These are phyloP conservation scores for Gasterosteus aculeatus DNA, from an alignment of 2,113 vertebrate species.

Conservation along the genomic window DNA sequence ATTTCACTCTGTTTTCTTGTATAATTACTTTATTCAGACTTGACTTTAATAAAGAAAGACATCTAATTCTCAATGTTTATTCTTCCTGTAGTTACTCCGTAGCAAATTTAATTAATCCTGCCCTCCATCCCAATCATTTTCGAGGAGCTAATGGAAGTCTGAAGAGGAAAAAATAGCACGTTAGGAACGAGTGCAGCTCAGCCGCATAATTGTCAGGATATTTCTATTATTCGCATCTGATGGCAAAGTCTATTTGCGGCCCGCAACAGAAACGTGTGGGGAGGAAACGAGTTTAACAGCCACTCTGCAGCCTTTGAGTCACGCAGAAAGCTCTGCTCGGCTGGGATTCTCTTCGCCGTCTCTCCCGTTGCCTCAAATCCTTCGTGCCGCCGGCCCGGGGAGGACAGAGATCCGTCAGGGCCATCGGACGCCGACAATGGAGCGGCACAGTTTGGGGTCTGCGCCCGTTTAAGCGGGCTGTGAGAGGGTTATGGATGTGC, in stretches of 20 bases:
- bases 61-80: not conserved
- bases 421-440: constrained; percentile 6
- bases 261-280: constrained; percentile 30
- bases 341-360: constrained; percentile 13
- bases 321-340: constrained; percentile 12
- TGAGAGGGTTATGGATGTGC: constrained; percentile 38
- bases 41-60: not conserved
- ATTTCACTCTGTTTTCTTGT: not conserved
- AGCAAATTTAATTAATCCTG: constrained; percentile 16
- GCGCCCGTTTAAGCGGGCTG: constrained; percentile 22
- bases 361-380: constrained; percentile 16
- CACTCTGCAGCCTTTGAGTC: constrained; percentile 32
- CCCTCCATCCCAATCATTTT: constrained; percentile 13
- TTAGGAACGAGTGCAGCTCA: constrained; percentile 9
- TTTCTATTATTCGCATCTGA: constrained; percentile 50
- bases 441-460: constrained; percentile 26
- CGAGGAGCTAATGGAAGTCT: constrained; percentile 28
- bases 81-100: not conserved
- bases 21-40: not conserved
- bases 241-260: constrained; percentile 51
- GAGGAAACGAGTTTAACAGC: constrained; percentile 50
- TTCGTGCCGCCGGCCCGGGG: constrained; percentile 16
- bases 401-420: constrained; percentile 46
- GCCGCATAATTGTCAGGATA: constrained; percentile 37
- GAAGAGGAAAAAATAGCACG: constrained; percentile 7